phyloP scores from a whole-genome alignment of 1,140 invertebrate genomes.

The Heterodera carotae region DNA sequence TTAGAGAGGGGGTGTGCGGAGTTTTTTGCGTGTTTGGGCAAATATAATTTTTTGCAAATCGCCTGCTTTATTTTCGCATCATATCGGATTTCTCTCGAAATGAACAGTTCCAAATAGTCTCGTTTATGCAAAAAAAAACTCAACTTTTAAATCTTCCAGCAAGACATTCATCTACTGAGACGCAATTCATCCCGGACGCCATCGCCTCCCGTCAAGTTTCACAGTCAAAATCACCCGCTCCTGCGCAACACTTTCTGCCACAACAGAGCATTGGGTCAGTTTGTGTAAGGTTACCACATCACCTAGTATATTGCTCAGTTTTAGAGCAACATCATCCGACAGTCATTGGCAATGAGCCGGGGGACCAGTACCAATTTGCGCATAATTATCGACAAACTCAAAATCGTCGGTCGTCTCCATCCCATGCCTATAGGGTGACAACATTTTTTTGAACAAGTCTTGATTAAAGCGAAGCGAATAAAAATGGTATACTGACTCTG shows the following conservation, averaged over 20 bases:
- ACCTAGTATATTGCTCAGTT: too few species aligned
- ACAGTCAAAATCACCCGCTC: background rate
- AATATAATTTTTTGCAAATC: too few species aligned
- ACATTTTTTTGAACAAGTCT: too few species aligned
- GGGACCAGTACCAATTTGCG: slow-evolving; percentile 28
- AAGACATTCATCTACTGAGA: background rate
- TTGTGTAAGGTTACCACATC: too few species aligned
- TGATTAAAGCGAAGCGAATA: too few species aligned
- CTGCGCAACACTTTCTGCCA: background rate
- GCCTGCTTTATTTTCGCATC: too few species aligned
- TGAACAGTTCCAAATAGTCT: background rate
- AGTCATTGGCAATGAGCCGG: slow-evolving; percentile 27
- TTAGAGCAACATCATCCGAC: slow-evolving; percentile 23
- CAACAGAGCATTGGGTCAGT: slow-evolving; percentile 12
- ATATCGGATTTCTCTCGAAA: too few species aligned
- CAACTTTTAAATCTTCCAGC: background rate
- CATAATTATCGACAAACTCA: background rate
- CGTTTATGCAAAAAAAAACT: too few species aligned
- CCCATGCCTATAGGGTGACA: background rate
- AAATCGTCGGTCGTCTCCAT: background rate
- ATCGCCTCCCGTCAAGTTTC: background rate
- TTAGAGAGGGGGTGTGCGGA: too few species aligned
- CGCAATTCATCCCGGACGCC: slow-evolving; percentile 3
- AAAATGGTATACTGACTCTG: too few species aligned
- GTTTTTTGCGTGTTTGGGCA: too few species aligned